phyloP scores from a whole-genome alignment of 2,797 vertebrate species.

The Micropoecilia bifurca region DNA sequence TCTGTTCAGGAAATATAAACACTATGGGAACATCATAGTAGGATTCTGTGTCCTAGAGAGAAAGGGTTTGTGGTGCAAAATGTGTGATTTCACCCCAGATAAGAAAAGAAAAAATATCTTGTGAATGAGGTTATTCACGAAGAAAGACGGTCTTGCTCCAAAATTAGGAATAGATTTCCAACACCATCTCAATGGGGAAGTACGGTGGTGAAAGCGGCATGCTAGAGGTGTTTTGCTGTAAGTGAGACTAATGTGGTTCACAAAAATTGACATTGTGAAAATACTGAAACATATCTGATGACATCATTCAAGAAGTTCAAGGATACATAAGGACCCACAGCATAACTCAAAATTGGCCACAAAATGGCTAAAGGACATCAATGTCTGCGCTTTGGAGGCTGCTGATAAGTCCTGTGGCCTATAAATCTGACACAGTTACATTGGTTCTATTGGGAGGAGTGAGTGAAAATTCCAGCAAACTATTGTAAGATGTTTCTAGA shows the following conservation, averaged over 20 bases:
- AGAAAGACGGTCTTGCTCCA: neutral
- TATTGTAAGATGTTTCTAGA: neutral
- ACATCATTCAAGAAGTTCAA: neutral
- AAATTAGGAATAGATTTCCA: neutral
- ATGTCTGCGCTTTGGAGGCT: neutral
- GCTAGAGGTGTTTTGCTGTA: neutral
- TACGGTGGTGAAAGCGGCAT: neutral
- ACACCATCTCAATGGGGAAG: neutral
- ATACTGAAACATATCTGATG: neutral
- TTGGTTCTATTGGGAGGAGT: neutral
- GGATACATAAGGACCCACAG: neutral
- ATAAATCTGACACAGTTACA: neutral
- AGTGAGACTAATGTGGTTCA: neutral
- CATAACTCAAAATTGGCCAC: neutral
- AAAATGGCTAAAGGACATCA: neutral
- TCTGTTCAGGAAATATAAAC: neutral
- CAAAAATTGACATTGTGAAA: neutral
- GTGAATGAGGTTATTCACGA: neutral
- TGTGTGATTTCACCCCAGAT: neutral
- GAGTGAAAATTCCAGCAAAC: neutral
- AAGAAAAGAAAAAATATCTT: neutral
- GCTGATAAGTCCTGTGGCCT: neutral
- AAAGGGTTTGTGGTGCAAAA: neutral
- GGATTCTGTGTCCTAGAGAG: neutral
- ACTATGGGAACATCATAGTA: neutral